Evolutionary conservation across 2,797 vertebrate species (phyloP).

Genomic region (Microcaecilia unicolor): DNA sequence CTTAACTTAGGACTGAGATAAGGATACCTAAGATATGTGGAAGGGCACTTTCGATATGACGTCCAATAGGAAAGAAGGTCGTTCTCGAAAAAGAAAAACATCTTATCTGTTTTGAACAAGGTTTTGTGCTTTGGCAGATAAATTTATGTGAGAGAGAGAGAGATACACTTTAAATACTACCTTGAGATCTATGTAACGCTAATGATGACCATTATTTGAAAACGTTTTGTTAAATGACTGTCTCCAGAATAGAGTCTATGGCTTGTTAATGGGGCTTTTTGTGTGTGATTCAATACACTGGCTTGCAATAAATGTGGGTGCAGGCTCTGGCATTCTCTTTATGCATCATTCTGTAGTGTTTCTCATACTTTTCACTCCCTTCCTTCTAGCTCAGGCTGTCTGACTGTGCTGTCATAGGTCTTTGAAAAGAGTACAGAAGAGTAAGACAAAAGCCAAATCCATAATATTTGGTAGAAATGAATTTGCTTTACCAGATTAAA

Average conservation of each 20-base stretch:
- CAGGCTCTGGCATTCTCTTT: slow-evolving; percentile 15
- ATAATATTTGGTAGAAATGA: slow-evolving; percentile 25
- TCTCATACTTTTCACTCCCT: slow-evolving; percentile 33
- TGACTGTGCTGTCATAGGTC: slow-evolving; percentile 20
- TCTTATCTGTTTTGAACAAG: too few species aligned
- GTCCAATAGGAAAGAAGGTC: too few species aligned
- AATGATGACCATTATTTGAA: slow-evolving; percentile 51
- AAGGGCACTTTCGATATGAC: too few species aligned
- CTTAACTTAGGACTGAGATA: too few species aligned
- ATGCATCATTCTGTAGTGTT: slow-evolving; percentile 33
- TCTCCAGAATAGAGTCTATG: slow-evolving; percentile 41
- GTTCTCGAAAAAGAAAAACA: too few species aligned
- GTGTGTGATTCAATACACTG: slow-evolving; percentile 53
- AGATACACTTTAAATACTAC: slow-evolving; percentile 56
- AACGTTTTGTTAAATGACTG: slow-evolving; percentile 51
- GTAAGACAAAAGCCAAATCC: background rate
- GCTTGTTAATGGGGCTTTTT: slow-evolving; percentile 44
- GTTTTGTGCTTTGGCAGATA: too few species aligned
- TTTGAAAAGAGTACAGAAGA: slow-evolving; percentile 16
- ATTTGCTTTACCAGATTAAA: slow-evolving; percentile 28
- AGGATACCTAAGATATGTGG: too few species aligned
- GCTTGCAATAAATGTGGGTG: slow-evolving; percentile 45
- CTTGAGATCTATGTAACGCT: slow-evolving; percentile 45
- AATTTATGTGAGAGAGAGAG: too few species aligned
- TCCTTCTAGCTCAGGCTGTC: slow-evolving; percentile 20